Evolutionary conservation across 2,888 invertebrate species (phyloP).

Genomic region (Torymus texanus): DNA sequence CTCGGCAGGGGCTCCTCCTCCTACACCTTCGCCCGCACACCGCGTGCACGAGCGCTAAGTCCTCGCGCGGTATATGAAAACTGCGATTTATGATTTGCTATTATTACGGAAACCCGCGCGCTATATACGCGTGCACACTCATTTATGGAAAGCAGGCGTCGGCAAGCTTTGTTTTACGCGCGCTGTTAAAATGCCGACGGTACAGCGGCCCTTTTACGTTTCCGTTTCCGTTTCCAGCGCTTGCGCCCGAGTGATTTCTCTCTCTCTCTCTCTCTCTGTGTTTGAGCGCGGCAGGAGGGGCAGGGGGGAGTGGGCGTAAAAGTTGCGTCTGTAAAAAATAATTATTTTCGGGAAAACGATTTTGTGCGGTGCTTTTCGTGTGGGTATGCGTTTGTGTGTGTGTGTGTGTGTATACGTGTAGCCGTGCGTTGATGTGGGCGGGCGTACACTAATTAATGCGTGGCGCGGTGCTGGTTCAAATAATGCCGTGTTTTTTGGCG

Average conservation of each 20-base stretch:
- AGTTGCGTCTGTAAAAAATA: too few species aligned
- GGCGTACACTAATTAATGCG: too few species aligned
- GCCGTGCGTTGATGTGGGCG: too few species aligned
- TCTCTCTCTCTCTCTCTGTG: too few species aligned
- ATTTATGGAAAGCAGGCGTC: constrained; percentile 1
- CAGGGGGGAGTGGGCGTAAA: too few species aligned
- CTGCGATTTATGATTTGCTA: constrained; percentile 62
- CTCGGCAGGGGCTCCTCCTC: constrained; percentile 17
- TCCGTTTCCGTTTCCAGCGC: neutral
- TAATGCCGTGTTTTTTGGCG: too few species aligned
- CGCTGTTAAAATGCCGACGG: constrained; percentile 4
- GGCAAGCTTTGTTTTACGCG: neutral
- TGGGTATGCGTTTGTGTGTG: too few species aligned
- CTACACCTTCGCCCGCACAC: neutral
- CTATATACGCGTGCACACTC: constrained; percentile 4
- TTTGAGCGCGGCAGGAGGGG: too few species aligned
- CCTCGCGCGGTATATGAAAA: constrained; percentile 49
- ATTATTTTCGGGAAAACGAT: too few species aligned
- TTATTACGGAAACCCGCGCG: constrained; percentile 58
- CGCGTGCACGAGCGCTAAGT: constrained; percentile 7
- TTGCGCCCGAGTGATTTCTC: neutral
- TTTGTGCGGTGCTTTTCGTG: too few species aligned
- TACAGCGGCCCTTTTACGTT: neutral
- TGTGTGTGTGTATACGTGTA: too few species aligned
- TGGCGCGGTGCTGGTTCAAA: too few species aligned